Evolutionary conservation across 2,888 invertebrate genomes (phyloP), one percentile per base, ranked within the genome.

Genomic region (Bombylius discolor): DNA sequence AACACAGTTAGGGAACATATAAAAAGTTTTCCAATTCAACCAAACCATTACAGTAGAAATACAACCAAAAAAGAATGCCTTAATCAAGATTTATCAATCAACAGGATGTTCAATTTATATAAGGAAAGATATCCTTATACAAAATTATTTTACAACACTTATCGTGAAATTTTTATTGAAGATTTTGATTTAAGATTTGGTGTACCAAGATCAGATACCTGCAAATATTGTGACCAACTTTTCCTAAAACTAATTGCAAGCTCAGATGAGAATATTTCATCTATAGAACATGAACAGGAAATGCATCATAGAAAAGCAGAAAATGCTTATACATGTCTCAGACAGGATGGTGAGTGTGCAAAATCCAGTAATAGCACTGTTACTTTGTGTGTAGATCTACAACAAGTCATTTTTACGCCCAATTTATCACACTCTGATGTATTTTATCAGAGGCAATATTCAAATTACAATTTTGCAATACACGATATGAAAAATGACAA

Each of bases 351-450:
- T 44, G 14, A 31, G 7, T 9, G 8, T 31, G 49, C 32, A 11
- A 23, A 5, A 5, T 11, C 49, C 13, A 33, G 14, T 13, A 13
- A 45, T 23, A 51, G 47, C 44, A 46, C 32, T 13, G n/a, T 56
- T 9, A 12, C 13, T 8, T 23, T 56, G 13, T 47, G 51, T 36
- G 56, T 56, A 11, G 47, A 56, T n/a, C 39, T 57, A 8, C 54
- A 54, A 32, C 55, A 55, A 57, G 51, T 54, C 7, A 57, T 55
- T 44, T 57, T 34, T 12, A 57, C 55, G 5, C 53, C 56, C 12
- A 56, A 56, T 39, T 50, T 44, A 36, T 14, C 46, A 6, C 52
- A 46, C 39, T 47, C 52, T 6, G 47, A 52, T 36, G 9, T 52
- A 31, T 52, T 44, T 44, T 52, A 57, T 54, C 54, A 57, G 33